Percentiles rank a stretch among this genome's conserved stretches.
Evolutionary conservation across 2,888 invertebrate species (phyloP).

Genomic region (Lissocephala sabroskyi): DNA sequence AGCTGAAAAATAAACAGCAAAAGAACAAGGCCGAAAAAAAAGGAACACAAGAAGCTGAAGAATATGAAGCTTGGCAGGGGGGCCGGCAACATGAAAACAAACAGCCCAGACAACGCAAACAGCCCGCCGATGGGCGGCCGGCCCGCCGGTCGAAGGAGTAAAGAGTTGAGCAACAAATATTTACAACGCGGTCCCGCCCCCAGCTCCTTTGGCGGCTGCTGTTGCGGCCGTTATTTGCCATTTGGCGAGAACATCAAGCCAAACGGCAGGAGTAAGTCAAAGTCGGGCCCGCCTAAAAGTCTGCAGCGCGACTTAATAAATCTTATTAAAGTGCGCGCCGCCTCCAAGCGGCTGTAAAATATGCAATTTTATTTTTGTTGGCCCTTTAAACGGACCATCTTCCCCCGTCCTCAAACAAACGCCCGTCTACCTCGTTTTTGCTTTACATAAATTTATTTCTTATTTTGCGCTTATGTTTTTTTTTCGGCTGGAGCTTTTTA

Average conservation of each 20-base stretch:
- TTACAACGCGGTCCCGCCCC: slow-evolving; percentile 37
- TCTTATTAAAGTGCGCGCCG: slow-evolving; percentile 54
- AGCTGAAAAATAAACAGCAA: slow-evolving; percentile 45
- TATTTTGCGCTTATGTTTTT: slow-evolving; percentile 12
- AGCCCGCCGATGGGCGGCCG: slow-evolving; percentile 27
- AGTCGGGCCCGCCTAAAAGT: slow-evolving; percentile 21
- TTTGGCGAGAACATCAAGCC: slow-evolving; percentile 32
- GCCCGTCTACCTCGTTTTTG: slow-evolving; percentile 26
- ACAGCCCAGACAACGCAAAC: slow-evolving; percentile 45
- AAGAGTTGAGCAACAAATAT: slow-evolving; percentile 63
- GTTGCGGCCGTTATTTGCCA: slow-evolving; percentile 36
- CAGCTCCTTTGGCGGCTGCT: neutral
- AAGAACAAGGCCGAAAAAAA: neutral
- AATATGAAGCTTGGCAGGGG: slow-evolving; percentile 7
- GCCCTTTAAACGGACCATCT: slow-evolving; percentile 6
- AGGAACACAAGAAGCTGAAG: slow-evolving; percentile 2
- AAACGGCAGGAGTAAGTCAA: slow-evolving; percentile 34
- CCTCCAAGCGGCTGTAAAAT: slow-evolving; percentile 35
- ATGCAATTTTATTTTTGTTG: slow-evolving; percentile 30
- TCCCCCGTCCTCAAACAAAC: slow-evolving; percentile 6
- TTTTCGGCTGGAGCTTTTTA: no score
- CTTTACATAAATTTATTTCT: slow-evolving; percentile 36
- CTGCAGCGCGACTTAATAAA: slow-evolving; percentile 50
- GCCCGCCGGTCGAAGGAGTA: no score
- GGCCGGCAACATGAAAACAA: slow-evolving; percentile 42